These are phyloP conservation scores for Novumbra hubbsi DNA, from an alignment of 2,797 vertebrate genomes.

Conservation along the genomic window DNA sequence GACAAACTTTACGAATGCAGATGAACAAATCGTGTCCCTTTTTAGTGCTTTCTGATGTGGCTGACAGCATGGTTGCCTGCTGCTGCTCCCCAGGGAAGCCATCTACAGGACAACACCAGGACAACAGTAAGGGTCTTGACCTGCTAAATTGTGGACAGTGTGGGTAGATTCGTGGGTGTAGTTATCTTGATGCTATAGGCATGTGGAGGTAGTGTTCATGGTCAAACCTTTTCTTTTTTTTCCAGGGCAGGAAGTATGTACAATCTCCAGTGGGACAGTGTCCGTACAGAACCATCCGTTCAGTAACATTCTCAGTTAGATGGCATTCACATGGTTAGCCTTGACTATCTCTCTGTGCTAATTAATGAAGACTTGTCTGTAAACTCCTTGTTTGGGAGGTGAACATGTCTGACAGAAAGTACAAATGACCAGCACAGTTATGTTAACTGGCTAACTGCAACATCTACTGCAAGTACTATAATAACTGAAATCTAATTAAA, in stretches of 20 bases:
- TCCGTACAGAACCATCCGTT: background rate
- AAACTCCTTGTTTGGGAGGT: background rate
- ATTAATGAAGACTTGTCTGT: constrained; percentile 6
- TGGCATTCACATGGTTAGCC: background rate
- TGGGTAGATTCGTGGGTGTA: background rate
- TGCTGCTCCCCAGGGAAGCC: background rate
- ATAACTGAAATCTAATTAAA: background rate
- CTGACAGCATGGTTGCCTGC: background rate
- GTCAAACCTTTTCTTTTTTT: background rate
- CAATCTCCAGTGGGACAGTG: background rate
- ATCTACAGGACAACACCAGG: background rate
- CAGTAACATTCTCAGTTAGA: background rate
- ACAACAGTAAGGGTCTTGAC: background rate
- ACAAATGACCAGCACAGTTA: background rate
- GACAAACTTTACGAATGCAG: background rate
- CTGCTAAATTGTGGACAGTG: background rate
- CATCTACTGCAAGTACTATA: background rate
- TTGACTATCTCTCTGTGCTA: background rate
- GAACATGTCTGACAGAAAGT: background rate
- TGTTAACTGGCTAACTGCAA: background rate
- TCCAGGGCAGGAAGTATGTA: background rate
- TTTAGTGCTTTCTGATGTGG: background rate
- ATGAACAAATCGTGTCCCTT: background rate
- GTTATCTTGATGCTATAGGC: background rate
- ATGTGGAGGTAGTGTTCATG: background rate